Conservation (phyloP, 2,888 invertebrate species). For the Melanargia galathea region DNA sequence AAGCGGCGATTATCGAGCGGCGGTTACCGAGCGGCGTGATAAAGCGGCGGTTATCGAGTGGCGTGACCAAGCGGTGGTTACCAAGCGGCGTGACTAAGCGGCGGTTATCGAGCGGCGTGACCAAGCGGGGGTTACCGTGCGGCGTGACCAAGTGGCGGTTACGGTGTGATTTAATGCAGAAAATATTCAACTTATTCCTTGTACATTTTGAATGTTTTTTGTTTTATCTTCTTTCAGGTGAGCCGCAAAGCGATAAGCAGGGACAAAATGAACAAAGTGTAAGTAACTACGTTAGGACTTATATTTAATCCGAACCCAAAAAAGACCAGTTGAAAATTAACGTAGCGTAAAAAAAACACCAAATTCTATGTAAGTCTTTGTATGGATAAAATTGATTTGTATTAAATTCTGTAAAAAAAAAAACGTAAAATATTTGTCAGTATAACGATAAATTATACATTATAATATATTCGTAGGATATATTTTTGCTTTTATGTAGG, state of each 20-base stretch:
- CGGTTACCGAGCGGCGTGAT: no score
- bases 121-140: no score
- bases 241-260: conserved; percentile 31
- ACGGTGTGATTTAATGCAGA: no score
- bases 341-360: conserved; percentile 18
- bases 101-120: no score
- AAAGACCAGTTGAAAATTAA: conserved; percentile 21
- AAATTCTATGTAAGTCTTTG: conserved; percentile 11
- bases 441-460: not conserved
- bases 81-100: no score
- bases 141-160: no score
- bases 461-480: not conserved
- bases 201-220: not conserved
- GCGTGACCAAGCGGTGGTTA: no score
- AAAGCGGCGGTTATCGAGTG: no score
- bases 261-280: conserved; percentile 19
- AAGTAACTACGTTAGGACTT: not conserved
- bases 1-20: no score
- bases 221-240: conserved; percentile 26
- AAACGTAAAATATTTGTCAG: not conserved
- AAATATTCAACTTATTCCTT: not conserved
- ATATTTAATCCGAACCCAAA: not conserved
- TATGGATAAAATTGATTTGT: conserved; percentile 10
- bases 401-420: conserved; percentile 21
- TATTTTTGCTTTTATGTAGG: not conserved